phyloP scores from a whole-genome alignment of 2,797 vertebrate species.

The Oreochromis grahami region DNA sequence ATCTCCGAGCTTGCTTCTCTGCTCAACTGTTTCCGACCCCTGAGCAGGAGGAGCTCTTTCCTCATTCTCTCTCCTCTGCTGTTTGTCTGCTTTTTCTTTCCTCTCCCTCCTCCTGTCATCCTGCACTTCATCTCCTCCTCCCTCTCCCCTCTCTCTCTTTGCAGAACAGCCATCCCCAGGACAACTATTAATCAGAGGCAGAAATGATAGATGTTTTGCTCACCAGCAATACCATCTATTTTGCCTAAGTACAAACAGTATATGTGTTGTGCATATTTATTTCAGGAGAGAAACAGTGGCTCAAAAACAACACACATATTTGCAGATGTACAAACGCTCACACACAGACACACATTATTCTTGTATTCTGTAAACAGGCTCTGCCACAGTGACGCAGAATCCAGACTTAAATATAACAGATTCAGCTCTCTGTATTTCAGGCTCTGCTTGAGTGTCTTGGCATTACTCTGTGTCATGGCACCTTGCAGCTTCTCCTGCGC shows the following conservation, averaged over 20 bases:
- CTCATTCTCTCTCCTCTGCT: conserved; percentile 1
- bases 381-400: conserved; percentile 57
- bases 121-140: background rate
- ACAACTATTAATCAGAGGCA: conserved; percentile 81
- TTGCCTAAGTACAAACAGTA: conserved; percentile 72
- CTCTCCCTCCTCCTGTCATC: conserved; percentile 3
- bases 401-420: conserved; percentile 55
- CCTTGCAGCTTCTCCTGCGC: conserved; percentile 49
- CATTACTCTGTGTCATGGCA: conserved; percentile 40
- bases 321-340: conserved; percentile 9
- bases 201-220: conserved; percentile 81
- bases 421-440: conserved; percentile 30
- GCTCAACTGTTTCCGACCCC: conserved; percentile 47
- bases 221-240: conserved; percentile 75
- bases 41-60: conserved; percentile 10
- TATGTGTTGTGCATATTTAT: conserved; percentile 75
- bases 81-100: background rate
- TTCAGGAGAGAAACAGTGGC: conserved; percentile 12
- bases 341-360: conserved; percentile 5
- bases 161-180: conserved; percentile 71
- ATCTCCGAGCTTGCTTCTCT: conserved; percentile 30
- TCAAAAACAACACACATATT: conserved; percentile 48
- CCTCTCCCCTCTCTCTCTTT: conserved; percentile 6
- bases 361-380: conserved; percentile 45
- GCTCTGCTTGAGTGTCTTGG: conserved; percentile 19